Evolutionary conservation across 37 sponge, comb jelly and placozoan species (phyloP).

Genomic region (Spongilla lacustris): DNA sequence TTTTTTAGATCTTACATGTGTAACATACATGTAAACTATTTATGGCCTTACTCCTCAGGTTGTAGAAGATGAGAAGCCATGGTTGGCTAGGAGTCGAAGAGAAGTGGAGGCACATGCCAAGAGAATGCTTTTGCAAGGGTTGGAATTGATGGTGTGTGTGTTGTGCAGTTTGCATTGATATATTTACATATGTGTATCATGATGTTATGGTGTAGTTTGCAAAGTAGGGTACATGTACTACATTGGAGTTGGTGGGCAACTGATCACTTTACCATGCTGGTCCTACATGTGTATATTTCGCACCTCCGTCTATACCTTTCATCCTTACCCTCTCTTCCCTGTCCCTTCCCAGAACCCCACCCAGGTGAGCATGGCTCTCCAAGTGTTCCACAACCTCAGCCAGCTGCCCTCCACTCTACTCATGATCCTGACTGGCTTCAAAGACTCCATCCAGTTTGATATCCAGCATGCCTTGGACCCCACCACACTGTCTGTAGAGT

Average conservation of each 20-base stretch:
- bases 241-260: slow-evolving; percentile 2
- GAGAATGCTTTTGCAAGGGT: slow-evolving; percentile 87
- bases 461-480: slow-evolving; percentile 84
- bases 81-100: slow-evolving; percentile 75
- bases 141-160: slow-evolving; percentile 76
- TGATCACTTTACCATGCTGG: background rate
- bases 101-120: slow-evolving; percentile 92
- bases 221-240: background rate
- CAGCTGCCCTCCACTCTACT: slow-evolving; percentile 68
- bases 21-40: background rate
- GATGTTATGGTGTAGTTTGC: too few relatives aligned
- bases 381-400: slow-evolving; percentile 93
- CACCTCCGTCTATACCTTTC: background rate
- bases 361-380: slow-evolving; percentile 92
- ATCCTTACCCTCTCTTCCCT: background rate
- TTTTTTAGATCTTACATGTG: too few relatives aligned
- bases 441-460: slow-evolving; percentile 64
- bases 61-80: slow-evolving; percentile 85
- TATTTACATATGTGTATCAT: too few relatives aligned
- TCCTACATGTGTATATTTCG: background rate
- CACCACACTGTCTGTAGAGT: slow-evolving; percentile 42
- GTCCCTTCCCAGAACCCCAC: slow-evolving; percentile 79
- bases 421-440: slow-evolving; percentile 43
- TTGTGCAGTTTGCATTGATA: background rate
- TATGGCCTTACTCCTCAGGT: slow-evolving; percentile 23